Evolutionary conservation across 2,888 invertebrate genomes (phyloP), one percentile per base, ranked within the genome.

Genomic region (Erebia aethiops): DNA sequence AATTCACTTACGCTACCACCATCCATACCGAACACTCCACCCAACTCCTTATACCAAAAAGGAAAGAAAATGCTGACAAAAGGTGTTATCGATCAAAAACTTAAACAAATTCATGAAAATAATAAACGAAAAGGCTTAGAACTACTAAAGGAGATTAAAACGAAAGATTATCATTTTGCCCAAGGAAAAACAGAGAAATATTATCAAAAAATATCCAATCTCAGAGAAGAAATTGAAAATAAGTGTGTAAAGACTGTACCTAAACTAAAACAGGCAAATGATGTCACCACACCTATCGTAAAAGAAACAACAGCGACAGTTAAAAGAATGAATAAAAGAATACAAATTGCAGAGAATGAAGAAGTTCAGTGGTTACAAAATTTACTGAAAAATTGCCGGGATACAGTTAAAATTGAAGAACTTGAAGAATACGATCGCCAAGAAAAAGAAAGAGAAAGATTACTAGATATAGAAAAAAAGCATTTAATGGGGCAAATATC

Each of bases 401-500:
- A 93, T 78, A 83, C 88, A 13, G 77, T 82, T 1, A 89, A 87
- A 79, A 81, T 93, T 54, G 87, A 91, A 74, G 86, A 88, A 75
- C 73, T 95, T 41, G 87, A 93, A 77, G 87, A 91, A 69, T 85
- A 89, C 71, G 86, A 92, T 65, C 89, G 94, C 60, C 84, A 90
- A 80, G 87, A 91, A 77, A 87, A 82, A 64, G 92, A 94, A 81
- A 89, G 90, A 78, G 87, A 94, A 78, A 83, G 93, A 65, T 75
- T 95, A 46, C 85, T 93, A 70, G 91, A 94, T 58, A 94, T 95
- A 73, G 94, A 95, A 87, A 91, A 84, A 76, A 95, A 95, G 82
- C 95, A 95, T 84, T 81, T 95, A 56, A 83, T 93, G 78, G 95
- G 95, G 1, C 89, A 94, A 77, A 86, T 95, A 69, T 94, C 94